phyloP scores from a whole-genome alignment of 2,797 vertebrate species.

The Ctenopoma multispine region DNA sequence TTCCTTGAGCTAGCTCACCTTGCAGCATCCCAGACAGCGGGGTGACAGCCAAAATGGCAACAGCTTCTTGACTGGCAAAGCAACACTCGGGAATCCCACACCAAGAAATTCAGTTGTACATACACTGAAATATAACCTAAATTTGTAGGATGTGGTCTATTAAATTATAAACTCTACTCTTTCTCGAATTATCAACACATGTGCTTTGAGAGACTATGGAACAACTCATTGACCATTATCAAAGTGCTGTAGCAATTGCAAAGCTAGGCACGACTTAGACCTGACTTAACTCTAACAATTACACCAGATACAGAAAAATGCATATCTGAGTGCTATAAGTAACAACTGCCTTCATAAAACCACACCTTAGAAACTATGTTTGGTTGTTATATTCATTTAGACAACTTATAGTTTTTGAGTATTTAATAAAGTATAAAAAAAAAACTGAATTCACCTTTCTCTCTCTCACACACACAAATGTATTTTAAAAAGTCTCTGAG shows the following conservation, averaged over 20 bases:
- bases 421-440: no score
- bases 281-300: no score
- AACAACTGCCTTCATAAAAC: no score
- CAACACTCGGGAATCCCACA: conserved; percentile 28
- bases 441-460: no score
- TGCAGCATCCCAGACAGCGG: conserved; percentile 51
- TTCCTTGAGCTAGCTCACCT: conserved; percentile 44
- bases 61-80: conserved; percentile 7
- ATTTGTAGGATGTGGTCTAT: not conserved
- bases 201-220: conserved; percentile 1
- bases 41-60: conserved; percentile 51
- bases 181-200: conserved; percentile 3
- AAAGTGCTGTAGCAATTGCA: not conserved
- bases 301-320: no score
- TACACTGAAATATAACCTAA: not conserved
- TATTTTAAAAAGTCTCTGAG: no score
- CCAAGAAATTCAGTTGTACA: not conserved
- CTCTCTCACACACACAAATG: no score
- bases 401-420: no score
- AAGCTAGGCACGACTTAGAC: no score
- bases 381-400: no score
- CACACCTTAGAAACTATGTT: no score
- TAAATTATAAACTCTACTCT: not conserved
- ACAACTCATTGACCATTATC: conserved; percentile 13
- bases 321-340: no score